These are phyloP conservation scores for Drosophila austrosaltans DNA, from an alignment of 2,888 invertebrate genomes.

Conservation along the genomic window DNA sequence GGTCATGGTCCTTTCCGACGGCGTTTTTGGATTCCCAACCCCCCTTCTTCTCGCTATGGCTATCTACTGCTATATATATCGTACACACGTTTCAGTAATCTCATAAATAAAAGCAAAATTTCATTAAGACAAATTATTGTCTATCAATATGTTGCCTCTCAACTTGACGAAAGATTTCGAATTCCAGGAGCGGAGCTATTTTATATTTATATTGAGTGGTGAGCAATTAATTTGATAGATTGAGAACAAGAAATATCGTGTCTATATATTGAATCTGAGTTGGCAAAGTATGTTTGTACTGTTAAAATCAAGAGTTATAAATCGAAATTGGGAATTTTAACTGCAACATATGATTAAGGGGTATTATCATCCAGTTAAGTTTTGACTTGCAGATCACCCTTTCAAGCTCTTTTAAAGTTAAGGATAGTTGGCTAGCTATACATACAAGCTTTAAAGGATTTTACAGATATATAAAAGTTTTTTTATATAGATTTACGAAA, in stretches of 20 bases:
- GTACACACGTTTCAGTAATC: conserved; percentile 80
- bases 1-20: conserved; percentile 14
- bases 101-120: conserved; percentile 83
- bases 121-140: conserved; percentile 84
- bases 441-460: no score
- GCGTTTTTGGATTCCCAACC: conserved; percentile 17
- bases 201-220: not conserved
- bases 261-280: not conserved
- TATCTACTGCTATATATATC: conserved; percentile 39
- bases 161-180: conserved; percentile 15
- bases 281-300: no score
- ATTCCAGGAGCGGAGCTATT: not conserved
- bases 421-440: no score
- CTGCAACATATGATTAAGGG: no score
- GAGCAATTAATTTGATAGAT: not conserved
- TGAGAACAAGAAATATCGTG: not conserved
- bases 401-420: no score
- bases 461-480: no score
- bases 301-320: no score
- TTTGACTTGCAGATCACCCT: no score
- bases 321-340: no score
- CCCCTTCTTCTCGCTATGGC: conserved; percentile 16
- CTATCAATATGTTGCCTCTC: conserved; percentile 83
- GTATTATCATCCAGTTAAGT: no score
- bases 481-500: no score